These are phyloP conservation scores for Nyleta sp. DNA, from an alignment of 2,888 invertebrate species.

Conservation along the genomic window DNA sequence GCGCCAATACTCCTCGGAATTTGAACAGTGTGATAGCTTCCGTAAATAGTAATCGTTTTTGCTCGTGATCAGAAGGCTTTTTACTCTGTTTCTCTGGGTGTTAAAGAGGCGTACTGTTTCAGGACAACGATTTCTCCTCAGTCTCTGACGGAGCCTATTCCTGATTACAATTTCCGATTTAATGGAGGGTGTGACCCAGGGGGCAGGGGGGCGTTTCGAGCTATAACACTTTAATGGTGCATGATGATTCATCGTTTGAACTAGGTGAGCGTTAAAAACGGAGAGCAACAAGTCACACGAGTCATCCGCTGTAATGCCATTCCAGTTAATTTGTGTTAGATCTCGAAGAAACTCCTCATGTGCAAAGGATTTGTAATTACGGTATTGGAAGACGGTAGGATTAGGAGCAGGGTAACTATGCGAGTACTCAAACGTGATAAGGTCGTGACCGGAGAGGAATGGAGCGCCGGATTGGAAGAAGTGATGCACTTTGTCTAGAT, in stretches of 20 bases:
- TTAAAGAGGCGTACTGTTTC: neutral
- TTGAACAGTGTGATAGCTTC: neutral
- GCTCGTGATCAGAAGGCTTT: neutral
- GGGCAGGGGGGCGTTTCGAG: conserved; percentile 1
- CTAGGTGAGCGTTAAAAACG: neutral
- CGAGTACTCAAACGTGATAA: neutral
- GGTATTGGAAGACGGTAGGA: neutral
- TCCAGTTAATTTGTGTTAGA: too few relatives aligned
- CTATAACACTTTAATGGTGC: neutral
- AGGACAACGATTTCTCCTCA: neutral
- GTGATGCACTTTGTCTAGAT: neutral
- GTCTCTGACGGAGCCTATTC: neutral
- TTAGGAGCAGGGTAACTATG: neutral
- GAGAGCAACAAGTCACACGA: too few relatives aligned
- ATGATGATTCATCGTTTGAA: neutral
- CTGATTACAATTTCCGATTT: neutral
- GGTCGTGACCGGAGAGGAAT: neutral
- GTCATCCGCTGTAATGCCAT: too few relatives aligned
- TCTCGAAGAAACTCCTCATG: neutral
- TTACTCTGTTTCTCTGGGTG: neutral
- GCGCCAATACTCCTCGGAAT: neutral
- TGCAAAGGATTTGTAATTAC: neutral
- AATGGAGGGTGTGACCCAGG: neutral
- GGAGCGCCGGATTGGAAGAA: neutral
- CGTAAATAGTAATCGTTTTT: neutral